Evolutionary conservation across 2,888 invertebrate species (phyloP).

Genomic region (Dexiosoma caninum): DNA sequence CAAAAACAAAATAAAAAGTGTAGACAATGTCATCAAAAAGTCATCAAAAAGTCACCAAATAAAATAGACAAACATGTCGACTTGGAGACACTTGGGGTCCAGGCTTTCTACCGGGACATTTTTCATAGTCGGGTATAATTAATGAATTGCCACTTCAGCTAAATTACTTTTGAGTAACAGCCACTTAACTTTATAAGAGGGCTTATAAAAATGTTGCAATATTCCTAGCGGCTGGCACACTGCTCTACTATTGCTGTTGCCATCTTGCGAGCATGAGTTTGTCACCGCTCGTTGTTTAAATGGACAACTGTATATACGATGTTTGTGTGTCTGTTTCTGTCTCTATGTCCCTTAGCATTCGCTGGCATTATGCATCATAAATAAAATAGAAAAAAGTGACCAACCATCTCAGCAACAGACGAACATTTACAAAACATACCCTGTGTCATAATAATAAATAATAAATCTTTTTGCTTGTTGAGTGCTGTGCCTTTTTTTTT

Average conservation of each 20-base stretch:
- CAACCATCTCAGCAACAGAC: conserved; percentile 41
- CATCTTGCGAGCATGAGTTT: background rate
- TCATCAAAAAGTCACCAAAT: too few species aligned
- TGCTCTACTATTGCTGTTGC: too few species aligned
- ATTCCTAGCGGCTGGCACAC: conserved; percentile 13
- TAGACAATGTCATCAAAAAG: too few species aligned
- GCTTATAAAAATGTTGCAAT: conserved; percentile 59
- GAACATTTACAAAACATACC: conserved; percentile 40
- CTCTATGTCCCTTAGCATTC: conserved; percentile 18
- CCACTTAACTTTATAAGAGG: conserved; percentile 64
- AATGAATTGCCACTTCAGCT: conserved; percentile 75
- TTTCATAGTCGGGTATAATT: conserved; percentile 69
- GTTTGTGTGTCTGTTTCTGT: background rate
- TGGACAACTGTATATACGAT: background rate
- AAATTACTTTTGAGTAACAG: conserved; percentile 73
- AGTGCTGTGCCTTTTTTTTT: conserved; percentile 8
- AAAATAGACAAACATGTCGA: too few species aligned
- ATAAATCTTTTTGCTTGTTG: conserved; percentile 56
- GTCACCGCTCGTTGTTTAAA: background rate
- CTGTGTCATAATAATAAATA: conserved; percentile 64
- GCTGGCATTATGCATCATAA: conserved; percentile 2
- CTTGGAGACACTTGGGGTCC: too few species aligned
- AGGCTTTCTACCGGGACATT: conserved; percentile 34
- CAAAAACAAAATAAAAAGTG: too few species aligned
- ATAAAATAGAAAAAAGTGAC: conserved; percentile 48